Evolutionary conservation across 1,140 invertebrate species (phyloP), one percentile per base, ranked within the genome.

Genomic region (Neoseiulus cucumeris): DNA sequence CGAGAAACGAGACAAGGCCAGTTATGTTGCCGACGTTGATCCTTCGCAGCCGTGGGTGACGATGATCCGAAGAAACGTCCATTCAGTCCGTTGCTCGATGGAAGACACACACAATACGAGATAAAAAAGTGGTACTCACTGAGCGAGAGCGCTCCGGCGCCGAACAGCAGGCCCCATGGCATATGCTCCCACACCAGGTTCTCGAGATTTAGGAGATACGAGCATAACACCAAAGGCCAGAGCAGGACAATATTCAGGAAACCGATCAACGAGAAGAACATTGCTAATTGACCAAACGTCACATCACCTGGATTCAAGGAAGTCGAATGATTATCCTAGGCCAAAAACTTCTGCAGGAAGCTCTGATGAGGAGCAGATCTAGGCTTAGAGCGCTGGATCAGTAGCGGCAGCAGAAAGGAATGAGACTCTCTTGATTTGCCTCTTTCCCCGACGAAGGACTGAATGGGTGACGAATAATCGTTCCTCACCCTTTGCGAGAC

Each of bases 221-320:
- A 59, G 51, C 51, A 82, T 44, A 91, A 73, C 71, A 86, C 84
- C 33, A 92, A 76, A 1, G 90, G 90, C 89, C 89, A 92, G 70
- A 92, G 77, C 51, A 92, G 75, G 5, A 86, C 78, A 0, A 85
- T 84, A 74, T 89, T 91, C 68, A 89, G 80, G 55, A 90, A 77
- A 25, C 89, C 88, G 71, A 93, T 82, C 2, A 89, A 78, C 0
- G 88, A 86, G 75, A 91, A 90, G 74, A 91, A 90, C 64, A 92
- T 75, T 2, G 87, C 85, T 66, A 89, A 83, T 77, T 91, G 87
- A 14, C 87, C 87, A 67, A 87, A 85, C 45, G 83, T 87, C 44
- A 88, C 86, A 70, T 91, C 87, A n/a, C 89, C 89, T 74, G 92
- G 85, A 64, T 91, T 84, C 78, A 1, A 69, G 69, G 66, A 45